Conservation (phyloP, 2,113 vertebrate genomes). For the Pangasianodon hypophthalmus region DNA sequence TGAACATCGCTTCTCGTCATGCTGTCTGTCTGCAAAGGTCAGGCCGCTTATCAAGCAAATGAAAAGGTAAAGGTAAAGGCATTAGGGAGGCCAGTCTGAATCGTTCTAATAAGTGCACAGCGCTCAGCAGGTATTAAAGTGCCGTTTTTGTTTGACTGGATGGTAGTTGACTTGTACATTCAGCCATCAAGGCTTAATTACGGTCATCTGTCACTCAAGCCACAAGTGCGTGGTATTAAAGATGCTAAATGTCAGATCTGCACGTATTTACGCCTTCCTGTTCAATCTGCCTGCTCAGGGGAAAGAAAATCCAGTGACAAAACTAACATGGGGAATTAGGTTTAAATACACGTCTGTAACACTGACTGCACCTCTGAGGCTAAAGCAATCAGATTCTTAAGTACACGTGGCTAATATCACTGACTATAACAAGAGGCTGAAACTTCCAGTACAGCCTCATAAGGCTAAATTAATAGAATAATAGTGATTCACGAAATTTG, state of each 20-base stretch:
- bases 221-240: not conserved
- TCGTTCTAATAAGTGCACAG: not conserved
- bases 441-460: not conserved
- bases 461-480: not conserved
- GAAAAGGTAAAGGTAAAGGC: conserved; percentile 34
- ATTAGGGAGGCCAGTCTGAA: not conserved
- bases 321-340: not conserved
- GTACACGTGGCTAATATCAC: not conserved
- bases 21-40: conserved; percentile 24
- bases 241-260: conserved; percentile 15
- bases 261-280: not conserved
- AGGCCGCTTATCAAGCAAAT: conserved; percentile 14
- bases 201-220: conserved; percentile 23
- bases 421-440: not conserved
- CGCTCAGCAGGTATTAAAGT: conserved; percentile 8
- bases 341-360: not conserved
- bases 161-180: conserved; percentile 7
- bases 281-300: not conserved
- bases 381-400: not conserved
- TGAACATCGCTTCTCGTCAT: not conserved
- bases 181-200: conserved; percentile 14
- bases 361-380: not conserved
- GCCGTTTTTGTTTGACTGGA: conserved; percentile 6
- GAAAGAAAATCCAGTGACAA: not conserved
- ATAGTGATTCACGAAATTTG: not conserved